Base-by-base conservation (phyloP, 2,888 invertebrate species). In the Escarpia spicata region DNA sequence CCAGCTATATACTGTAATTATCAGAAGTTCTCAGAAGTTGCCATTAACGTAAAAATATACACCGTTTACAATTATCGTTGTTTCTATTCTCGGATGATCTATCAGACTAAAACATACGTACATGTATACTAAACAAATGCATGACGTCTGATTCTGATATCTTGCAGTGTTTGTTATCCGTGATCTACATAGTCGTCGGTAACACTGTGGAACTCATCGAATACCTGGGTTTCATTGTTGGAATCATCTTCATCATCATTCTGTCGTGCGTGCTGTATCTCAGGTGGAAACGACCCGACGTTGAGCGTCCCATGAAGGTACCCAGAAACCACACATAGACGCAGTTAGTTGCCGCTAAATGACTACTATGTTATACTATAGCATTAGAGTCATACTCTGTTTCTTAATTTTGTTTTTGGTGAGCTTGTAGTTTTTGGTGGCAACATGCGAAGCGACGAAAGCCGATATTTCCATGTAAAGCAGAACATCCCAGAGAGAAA, bases 241-340 rank as follows among this genome's bases (percentile, higher is more conserved):
- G 92, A 19, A 52, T 93, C 89, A 58, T 91, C 52, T 92, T 90
- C 31, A 26, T 91, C 1, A 44, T 92, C 9, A 90, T 91, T 52
- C 37, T 92, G 8, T 58, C 44, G 0, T 92, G 94, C 6, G 93
- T 95, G 3, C 94, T 96, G 9, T 95, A 95, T 92, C 94, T 95
- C 26, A 93, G 96, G 45, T 95, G 94, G 93, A 95, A 93, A 12
- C 45, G 93, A 75, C 95, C 95, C 2, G 43, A 95, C 75, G 93
- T 93, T 15, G 92, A 92, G 26, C 94, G 95, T 92, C 95, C 95
- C 15, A 95, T 95, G 93, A 95, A 95, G 95, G 96, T 96, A 92
- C 58, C 0, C 75, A 75, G 3, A 44, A 31, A 43, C 44, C 43
- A 10, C 44, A 15, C 26, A 8, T 52, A 37, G 9, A 90, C 3